Evolutionary conservation across 2,113 vertebrate species (phyloP).

Genomic region (Alectura lathami): DNA sequence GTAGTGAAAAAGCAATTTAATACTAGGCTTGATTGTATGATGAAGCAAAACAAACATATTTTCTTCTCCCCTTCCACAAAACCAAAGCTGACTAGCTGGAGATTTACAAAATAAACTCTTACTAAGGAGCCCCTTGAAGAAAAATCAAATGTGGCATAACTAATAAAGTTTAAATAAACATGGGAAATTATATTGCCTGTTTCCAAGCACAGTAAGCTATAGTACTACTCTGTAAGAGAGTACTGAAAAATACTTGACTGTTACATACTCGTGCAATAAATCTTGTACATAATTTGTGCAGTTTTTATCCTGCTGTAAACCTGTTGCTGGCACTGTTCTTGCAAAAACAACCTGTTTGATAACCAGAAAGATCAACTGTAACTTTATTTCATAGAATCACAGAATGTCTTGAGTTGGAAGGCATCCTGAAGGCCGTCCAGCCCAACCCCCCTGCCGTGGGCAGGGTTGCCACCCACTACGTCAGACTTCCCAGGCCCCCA

Average conservation of each 20-base stretch:
- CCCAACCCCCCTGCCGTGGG: not conserved
- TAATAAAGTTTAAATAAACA: not conserved
- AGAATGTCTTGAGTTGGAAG: not conserved
- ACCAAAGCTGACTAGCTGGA: not conserved
- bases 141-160: not conserved
- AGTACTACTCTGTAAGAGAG: not conserved
- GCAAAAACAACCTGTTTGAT: not conserved
- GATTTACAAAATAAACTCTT: not conserved
- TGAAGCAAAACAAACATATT: not conserved
- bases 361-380: rapidly evolving
- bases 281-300: not conserved
- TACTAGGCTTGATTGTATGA: not conserved
- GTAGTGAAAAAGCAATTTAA: not conserved
- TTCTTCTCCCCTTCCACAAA: not conserved
- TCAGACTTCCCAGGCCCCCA: not conserved
- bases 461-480: not conserved
- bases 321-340: not conserved
- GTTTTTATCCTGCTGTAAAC: not conserved
- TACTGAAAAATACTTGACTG: not conserved
- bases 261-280: not conserved
- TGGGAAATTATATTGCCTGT: not conserved
- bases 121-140: not conserved
- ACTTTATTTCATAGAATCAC: not conserved
- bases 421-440: not conserved
- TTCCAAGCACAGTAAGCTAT: not conserved